Evolutionary conservation across 2,797 vertebrate genomes (phyloP).

Genomic region (Acanthurus leucopareius): DNA sequence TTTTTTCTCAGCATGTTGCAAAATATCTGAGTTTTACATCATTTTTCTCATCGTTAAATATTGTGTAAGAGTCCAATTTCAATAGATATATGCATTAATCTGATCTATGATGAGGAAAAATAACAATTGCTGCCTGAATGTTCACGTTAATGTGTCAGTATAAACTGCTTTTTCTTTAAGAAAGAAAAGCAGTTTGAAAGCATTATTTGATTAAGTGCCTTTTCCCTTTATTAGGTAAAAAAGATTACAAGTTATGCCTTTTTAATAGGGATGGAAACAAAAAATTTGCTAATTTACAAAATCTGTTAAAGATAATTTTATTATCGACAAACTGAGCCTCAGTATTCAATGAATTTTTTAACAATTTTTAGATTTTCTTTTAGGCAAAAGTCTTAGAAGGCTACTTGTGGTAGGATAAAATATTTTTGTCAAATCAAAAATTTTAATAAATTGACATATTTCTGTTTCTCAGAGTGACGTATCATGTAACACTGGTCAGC

Average conservation of each 20-base stretch:
- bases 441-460: background rate
- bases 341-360: background rate
- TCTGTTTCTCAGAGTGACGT: background rate
- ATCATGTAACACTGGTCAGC: background rate
- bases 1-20: background rate
- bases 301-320: background rate
- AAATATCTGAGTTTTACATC: background rate
- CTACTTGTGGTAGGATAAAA: background rate
- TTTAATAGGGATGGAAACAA: background rate
- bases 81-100: background rate
- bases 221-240: background rate
- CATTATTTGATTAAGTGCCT: background rate
- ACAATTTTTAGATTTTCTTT: background rate
- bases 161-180: background rate
- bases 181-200: background rate
- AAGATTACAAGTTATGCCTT: background rate
- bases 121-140: no score
- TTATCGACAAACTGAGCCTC: background rate
- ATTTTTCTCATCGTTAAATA: background rate
- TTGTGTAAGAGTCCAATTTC: background rate
- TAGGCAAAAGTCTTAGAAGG: background rate
- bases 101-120: background rate
- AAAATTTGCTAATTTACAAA: background rate
- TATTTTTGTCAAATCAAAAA: background rate
- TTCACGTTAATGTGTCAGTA: background rate